These are phyloP conservation scores for Hippoglossus hippoglossus DNA, from an alignment of 2,797 vertebrate species.

Conservation along the genomic window DNA sequence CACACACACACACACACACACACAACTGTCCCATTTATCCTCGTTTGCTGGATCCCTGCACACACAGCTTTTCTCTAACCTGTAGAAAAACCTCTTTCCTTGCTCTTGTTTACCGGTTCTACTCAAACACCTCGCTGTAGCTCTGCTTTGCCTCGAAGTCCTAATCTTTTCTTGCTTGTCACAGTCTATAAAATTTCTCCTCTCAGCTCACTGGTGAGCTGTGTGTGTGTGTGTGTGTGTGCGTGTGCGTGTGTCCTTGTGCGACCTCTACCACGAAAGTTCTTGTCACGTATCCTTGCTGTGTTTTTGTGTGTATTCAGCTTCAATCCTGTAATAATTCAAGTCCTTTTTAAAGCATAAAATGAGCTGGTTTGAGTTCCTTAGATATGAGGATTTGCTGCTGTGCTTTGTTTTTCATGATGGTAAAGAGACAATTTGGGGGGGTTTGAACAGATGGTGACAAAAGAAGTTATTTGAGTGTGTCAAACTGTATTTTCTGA, in stretches of 20 bases:
- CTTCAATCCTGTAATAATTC: neutral
- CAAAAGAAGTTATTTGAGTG: neutral
- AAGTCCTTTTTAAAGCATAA: neutral
- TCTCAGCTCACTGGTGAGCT: neutral
- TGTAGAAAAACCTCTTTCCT: neutral
- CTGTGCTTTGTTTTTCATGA: no score
- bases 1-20: slow-evolving; percentile 27
- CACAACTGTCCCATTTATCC: slow-evolving; percentile 19
- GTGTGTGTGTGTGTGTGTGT: neutral
- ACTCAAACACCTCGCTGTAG: neutral
- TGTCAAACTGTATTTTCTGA: neutral
- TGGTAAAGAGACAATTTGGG: neutral
- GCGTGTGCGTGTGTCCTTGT: neutral
- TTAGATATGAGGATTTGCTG: neutral
- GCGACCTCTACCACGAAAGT: neutral
- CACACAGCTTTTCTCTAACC: slow-evolving; percentile 3
- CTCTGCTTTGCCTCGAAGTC: neutral
- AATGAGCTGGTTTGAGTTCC: neutral
- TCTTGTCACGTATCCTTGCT: neutral
- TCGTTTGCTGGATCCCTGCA: slow-evolving; percentile 1
- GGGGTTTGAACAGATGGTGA: neutral
- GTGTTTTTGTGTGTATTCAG: neutral
- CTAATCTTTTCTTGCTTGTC: neutral
- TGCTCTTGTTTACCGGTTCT: neutral
- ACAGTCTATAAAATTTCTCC: slow-evolving; percentile 8